Percentiles rank a stretch among this genome's conserved stretches.
phyloP scores from a whole-genome alignment of 2,797 vertebrate genomes.

The Neosilurus hyrtlii region DNA sequence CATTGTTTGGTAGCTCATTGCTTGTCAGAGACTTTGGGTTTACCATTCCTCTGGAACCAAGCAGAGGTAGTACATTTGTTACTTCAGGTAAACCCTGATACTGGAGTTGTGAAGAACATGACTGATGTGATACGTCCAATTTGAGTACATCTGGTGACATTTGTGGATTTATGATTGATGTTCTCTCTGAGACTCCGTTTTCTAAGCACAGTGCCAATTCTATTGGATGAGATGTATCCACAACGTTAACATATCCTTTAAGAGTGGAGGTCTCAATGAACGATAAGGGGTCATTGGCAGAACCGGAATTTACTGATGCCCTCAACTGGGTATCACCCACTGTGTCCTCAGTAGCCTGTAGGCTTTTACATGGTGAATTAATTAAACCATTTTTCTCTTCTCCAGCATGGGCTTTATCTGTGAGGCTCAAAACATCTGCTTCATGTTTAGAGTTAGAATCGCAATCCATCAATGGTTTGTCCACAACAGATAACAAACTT shows the following conservation, averaged over 20 bases:
- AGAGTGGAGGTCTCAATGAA: constrained; percentile 4
- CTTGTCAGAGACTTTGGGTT: constrained; percentile 14
- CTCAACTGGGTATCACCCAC: constrained; percentile 16
- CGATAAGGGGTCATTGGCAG: not conserved
- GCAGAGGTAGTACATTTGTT: constrained; percentile 21
- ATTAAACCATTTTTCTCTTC: constrained; percentile 17
- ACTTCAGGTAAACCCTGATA: constrained; percentile 16
- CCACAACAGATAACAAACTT: not conserved
- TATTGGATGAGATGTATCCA: constrained; percentile 22
- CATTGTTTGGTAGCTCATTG: constrained; percentile 16
- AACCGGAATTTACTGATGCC: constrained; percentile 13
- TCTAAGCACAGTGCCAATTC: not conserved
- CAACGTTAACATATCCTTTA: not conserved
- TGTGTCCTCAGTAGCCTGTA: constrained; percentile 16
- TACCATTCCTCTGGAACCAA: not conserved
- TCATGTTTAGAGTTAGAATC: constrained; percentile 19
- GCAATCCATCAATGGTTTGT: not conserved
- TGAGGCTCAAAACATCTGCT: constrained; percentile 10
- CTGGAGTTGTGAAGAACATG: constrained; percentile 6
- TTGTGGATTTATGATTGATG: not conserved
- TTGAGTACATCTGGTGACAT: constrained; percentile 5
- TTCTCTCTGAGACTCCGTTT: constrained; percentile 24
- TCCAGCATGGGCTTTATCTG: not conserved
- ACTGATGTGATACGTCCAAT: constrained; percentile 19
- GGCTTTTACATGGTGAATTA: constrained; percentile 23